Evolutionary conservation across 2,113 vertebrate genomes (phyloP), one percentile per base, ranked within the genome.

Genomic region (Galeopterus variegatus): DNA sequence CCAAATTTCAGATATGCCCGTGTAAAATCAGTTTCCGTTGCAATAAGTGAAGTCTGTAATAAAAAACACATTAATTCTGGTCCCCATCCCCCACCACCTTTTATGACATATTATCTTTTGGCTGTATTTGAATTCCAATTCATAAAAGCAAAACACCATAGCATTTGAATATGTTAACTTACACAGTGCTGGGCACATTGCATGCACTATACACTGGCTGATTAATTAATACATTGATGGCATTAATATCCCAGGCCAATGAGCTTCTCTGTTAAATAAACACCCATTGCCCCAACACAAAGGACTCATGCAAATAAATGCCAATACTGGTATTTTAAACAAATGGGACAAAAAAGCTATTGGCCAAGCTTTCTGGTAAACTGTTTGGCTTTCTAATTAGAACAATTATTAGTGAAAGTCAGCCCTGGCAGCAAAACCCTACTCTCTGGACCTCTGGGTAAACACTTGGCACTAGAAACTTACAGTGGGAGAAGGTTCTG

Each of bases 401-500:
- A 81, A 89, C 48, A 50, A 17, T 75, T 90, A 70, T 21, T 62
- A 58, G 64, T n/a, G 14, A 98, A 23, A 60, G 48, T 80, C n/a
- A 17, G 15, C 41, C 31, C 67, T 83, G 50, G 77, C 52, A 96
- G 67, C 84, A 93, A 93, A 97, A 90, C 31, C 75, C 48, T 58
- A 9, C 41, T 84, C 75, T 92, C 82, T 79, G 52, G 86, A 36
- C 24, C 60, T 94, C 48, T 80, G 31, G 82, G 93, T 95, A 90
- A 94, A 91, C 72, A 76, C 65, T 8, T 87, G 77, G 94, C 28
- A 93, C 79, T 24, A 8, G 72, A 82, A 88, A 98, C 98, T 98
- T 98, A 99, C 99, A 97, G 98, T 95, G 97, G 99, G 99, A 81
- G 99, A 99, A 50, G 99, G 99, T n/a, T 99, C 99, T 26, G 98